Evolutionary conservation across 2,797 vertebrate genomes (phyloP).

Genomic region (Linurgus olivaceus): DNA sequence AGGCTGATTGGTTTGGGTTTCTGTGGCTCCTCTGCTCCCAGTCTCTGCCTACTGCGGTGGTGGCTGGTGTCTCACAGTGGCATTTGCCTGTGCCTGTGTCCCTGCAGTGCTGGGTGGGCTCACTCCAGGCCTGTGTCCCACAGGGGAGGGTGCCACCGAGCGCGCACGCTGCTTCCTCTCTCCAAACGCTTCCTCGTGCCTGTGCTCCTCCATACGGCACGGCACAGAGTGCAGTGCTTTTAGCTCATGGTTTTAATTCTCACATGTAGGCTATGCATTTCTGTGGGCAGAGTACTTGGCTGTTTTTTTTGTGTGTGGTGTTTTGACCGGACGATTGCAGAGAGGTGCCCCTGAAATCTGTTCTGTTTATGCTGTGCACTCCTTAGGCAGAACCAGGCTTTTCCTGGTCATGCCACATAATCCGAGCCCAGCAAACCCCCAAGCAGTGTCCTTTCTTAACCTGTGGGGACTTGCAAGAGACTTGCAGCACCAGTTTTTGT

Average conservation of each 20-base stretch:
- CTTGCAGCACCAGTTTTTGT: background rate
- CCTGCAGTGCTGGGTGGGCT: rapidly evolving
- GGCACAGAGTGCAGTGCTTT: background rate
- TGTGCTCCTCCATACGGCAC: rapidly evolving
- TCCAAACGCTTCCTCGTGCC: rapidly evolving
- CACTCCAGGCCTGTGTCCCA: rapidly evolving
- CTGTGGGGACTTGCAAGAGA: background rate
- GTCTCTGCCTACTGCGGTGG: rapidly evolving
- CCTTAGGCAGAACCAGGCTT: background rate
- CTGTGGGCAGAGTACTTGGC: background rate
- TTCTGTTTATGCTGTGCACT: background rate
- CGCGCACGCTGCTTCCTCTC: rapidly evolving
- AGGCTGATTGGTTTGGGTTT: background rate
- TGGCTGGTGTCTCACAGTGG: background rate
- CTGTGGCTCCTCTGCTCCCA: background rate
- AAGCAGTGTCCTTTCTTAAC: background rate
- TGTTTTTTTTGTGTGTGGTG: background rate
- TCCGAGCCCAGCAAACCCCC: background rate
- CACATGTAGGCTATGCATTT: background rate
- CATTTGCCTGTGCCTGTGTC: background rate
- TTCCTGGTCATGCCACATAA: background rate
- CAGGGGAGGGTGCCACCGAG: rapidly evolving
- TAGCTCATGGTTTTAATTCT: rapidly evolving
- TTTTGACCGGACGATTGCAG: background rate
- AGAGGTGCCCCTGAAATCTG: background rate